Conservation (phyloP, 2,113 vertebrate genomes). For the Parus major region DNA sequence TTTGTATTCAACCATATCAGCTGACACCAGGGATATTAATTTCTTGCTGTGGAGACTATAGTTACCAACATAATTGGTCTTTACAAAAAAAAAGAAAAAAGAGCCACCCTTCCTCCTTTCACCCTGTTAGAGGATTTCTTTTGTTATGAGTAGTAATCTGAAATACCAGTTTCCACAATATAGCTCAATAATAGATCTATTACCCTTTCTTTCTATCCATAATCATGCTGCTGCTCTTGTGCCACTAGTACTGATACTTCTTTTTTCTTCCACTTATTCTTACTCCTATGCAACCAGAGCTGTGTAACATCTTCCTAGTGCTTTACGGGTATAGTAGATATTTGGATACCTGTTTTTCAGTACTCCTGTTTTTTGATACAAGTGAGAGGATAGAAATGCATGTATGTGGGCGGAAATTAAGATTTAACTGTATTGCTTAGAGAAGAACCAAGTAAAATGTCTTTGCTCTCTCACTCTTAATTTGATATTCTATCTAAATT, state of each 20-base stretch:
- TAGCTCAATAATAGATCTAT: background rate
- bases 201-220: background rate
- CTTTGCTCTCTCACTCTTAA: background rate
- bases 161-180: background rate
- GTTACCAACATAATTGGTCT: background rate
- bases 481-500: background rate
- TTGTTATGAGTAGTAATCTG: background rate
- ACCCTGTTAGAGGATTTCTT: background rate
- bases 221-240: background rate
- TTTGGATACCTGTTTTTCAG: background rate
- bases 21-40: slow-evolving; percentile 12
- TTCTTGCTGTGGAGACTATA: slow-evolving; percentile 9
- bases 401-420: background rate
- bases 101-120: background rate
- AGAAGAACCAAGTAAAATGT: background rate
- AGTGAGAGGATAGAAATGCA: background rate
- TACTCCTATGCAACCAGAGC: background rate
- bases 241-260: background rate
- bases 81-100: background rate
- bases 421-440: background rate
- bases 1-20: slow-evolving; percentile 22
- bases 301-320: background rate
- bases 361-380: background rate
- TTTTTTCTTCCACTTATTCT: background rate
- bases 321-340: background rate